Evolutionary conservation across 2,888 invertebrate genomes (phyloP).

Genomic region (Cylindroiulus punctatus): DNA sequence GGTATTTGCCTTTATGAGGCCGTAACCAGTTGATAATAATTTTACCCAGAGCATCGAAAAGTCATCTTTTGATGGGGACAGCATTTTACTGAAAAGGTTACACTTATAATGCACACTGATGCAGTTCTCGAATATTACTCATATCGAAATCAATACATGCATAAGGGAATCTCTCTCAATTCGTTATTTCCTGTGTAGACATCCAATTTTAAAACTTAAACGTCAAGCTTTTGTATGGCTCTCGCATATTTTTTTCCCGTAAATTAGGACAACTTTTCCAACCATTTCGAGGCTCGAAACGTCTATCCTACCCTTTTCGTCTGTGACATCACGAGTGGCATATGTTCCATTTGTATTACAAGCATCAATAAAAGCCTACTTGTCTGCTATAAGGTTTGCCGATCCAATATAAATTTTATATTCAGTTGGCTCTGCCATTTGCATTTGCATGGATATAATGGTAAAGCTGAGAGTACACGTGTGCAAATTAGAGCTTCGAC

Average conservation of each 20-base stretch:
- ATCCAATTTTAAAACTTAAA: not conserved
- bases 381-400: slow-evolving; percentile 45
- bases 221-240: too few species aligned
- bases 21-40: too few species aligned
- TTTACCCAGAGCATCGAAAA: too few species aligned
- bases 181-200: not conserved
- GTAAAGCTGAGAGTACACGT: slow-evolving; percentile 41
- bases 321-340: slow-evolving; percentile 35
- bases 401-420: slow-evolving; percentile 47
- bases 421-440: slow-evolving; percentile 45
- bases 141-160: not conserved
- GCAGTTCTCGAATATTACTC: too few species aligned
- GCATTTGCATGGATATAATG: slow-evolving; percentile 23
- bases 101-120: too few species aligned
- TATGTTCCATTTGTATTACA: slow-evolving; percentile 31
- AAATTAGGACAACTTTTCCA: not conserved
- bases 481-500: slow-evolving; percentile 36
- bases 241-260: not conserved
- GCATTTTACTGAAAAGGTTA: too few species aligned
- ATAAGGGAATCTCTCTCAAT: not conserved
- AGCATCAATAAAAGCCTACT: slow-evolving; percentile 25
- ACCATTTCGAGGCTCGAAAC: not conserved
- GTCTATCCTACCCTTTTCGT: not conserved
- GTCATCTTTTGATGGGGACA: too few species aligned
- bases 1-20: too few species aligned